Evolutionary conservation across 1,140 invertebrate species (phyloP).

Genomic region (Heliconius melpomene): DNA sequence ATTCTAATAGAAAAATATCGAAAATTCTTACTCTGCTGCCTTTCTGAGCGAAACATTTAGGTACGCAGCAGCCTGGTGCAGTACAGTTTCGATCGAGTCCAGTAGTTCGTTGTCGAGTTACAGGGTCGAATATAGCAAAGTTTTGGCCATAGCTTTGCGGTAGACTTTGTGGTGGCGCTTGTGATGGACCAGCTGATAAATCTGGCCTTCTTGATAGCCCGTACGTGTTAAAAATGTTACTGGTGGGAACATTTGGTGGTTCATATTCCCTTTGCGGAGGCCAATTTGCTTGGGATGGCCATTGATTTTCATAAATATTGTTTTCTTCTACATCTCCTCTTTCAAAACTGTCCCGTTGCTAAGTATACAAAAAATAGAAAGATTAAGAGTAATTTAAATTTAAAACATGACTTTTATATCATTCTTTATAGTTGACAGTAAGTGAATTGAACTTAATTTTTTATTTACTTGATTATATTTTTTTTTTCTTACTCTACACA

Average conservation of each 20-base stretch:
- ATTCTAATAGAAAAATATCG: background rate
- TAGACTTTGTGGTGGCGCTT: constrained; percentile 42
- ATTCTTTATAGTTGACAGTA: too few relatives aligned
- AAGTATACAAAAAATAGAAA: constrained; percentile 33
- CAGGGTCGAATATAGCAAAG: constrained; percentile 81
- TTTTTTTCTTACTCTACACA: too few relatives aligned
- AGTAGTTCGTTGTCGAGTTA: constrained; percentile 80
- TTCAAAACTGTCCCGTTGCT: constrained; percentile 59
- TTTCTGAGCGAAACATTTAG: constrained; percentile 97
- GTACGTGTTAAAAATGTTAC: constrained; percentile 18
- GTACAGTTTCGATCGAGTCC: constrained; percentile 83
- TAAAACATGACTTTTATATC: constrained; percentile 2
- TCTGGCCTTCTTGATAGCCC: constrained; percentile 43
- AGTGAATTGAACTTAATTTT: too few relatives aligned
- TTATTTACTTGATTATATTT: too few relatives aligned
- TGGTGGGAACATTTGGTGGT: constrained; percentile 17
- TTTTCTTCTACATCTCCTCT: constrained; percentile 53
- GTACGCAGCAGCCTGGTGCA: constrained; percentile 85
- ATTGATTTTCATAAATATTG: constrained; percentile 46
- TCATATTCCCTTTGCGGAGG: constrained; percentile 35
- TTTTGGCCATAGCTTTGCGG: constrained; percentile 53
- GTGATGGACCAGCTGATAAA: constrained; percentile 27
- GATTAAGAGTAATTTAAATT: background rate
- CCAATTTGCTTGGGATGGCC: constrained; percentile 44
- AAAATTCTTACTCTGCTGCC: constrained; percentile 84